Evolutionary conservation across 2,888 invertebrate species (phyloP).

Genomic region (Drosophila monieri): DNA sequence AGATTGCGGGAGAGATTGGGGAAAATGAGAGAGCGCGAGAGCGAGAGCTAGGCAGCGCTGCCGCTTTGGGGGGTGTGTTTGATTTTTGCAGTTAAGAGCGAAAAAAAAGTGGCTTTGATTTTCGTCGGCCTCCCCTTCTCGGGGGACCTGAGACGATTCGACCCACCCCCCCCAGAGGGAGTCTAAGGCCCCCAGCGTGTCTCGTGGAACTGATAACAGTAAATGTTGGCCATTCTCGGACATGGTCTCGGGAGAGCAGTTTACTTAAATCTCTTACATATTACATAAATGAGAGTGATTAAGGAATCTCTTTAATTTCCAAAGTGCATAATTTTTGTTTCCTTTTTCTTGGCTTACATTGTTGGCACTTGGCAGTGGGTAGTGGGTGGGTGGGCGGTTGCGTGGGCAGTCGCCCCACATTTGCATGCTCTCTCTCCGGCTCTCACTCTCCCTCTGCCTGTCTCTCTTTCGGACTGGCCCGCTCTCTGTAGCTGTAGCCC

Average conservation of each 20-base stretch:
- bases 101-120: constrained; percentile 68
- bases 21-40: constrained; percentile 16
- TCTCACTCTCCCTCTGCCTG: not conserved
- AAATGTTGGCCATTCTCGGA: constrained; percentile 5
- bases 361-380: constrained; percentile 21
- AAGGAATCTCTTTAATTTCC: not conserved
- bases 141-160: constrained; percentile 18
- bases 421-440: constrained; percentile 52
- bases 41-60: constrained; percentile 11
- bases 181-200: constrained; percentile 16
- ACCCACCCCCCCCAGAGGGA: constrained; percentile 23
- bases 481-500: constrained; percentile 17
- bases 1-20: constrained; percentile 5
- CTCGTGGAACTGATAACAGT: constrained; percentile 37
- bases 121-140: constrained; percentile 21
- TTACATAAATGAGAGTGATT: no score
- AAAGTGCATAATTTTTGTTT: constrained; percentile 7
- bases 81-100: constrained; percentile 74
- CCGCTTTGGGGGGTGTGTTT: constrained; percentile 52
- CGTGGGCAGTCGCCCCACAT: constrained; percentile 53
- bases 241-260: not conserved
- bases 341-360: constrained; percentile 31
- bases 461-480: not conserved
- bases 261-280: not conserved
- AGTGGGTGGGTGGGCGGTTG: constrained; percentile 6